Conservation (phyloP, 53 echinoderm and acorn worm genomes). For the Hippasteria phrygiana region DNA sequence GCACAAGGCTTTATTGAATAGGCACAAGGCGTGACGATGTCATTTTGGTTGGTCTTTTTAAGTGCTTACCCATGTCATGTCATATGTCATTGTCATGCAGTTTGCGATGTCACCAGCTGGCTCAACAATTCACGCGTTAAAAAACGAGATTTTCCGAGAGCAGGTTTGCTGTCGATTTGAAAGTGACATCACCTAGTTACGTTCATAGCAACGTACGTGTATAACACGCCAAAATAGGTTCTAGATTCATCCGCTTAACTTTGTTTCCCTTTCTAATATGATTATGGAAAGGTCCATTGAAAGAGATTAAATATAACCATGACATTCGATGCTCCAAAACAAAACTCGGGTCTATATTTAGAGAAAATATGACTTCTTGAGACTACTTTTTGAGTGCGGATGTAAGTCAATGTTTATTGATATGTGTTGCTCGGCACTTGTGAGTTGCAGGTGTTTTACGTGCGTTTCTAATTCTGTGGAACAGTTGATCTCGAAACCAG, state of each 20-base stretch:
- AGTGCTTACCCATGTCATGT: too few species aligned
- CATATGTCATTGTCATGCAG: too few species aligned
- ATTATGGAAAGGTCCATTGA: neutral
- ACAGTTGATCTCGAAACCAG: too few species aligned
- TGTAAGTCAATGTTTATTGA: neutral
- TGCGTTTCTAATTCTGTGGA: too few species aligned
- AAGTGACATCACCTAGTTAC: conserved; percentile 47
- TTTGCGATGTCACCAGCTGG: neutral
- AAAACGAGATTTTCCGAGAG: conserved; percentile 20
- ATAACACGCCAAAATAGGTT: conserved; percentile 16
- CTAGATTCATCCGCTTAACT: conserved; percentile 33
- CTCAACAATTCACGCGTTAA: conserved; percentile 47
- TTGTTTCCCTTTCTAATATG: neutral
- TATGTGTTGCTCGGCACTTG: conserved; percentile 52
- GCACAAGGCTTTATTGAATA: too few species aligned
- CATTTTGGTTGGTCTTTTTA: too few species aligned
- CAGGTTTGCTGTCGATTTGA: neutral
- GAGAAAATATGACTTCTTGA: neutral
- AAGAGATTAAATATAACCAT: neutral
- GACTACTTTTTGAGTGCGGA: conserved; percentile 31
- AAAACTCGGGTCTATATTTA: neutral
- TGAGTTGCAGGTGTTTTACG: too few species aligned
- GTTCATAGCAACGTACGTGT: conserved; percentile 59
- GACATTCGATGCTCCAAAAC: neutral
- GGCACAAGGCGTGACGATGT: too few species aligned